Conservation (phyloP, 2,113 vertebrate species). For the Etheostoma spectabile region DNA sequence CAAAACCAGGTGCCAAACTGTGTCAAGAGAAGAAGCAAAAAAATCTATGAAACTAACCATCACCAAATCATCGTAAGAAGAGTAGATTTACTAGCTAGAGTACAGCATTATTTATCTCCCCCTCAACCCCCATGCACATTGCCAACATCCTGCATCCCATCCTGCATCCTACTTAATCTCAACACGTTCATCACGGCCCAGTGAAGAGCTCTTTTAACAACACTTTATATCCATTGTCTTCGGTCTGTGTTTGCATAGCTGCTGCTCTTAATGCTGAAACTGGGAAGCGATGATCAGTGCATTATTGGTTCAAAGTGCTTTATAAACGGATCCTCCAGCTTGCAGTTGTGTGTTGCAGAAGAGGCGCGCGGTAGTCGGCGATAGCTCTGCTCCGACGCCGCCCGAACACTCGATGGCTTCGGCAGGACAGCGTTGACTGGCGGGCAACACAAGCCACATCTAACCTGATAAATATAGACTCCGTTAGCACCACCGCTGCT, state of each 20-base stretch:
- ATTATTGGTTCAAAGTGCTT: conserved; percentile 83
- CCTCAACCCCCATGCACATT: not conserved
- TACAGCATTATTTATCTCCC: not conserved
- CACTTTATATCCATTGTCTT: conserved; percentile 2
- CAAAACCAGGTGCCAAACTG: conserved; percentile 78
- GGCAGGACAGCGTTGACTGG: conserved; percentile 34
- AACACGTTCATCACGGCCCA: not conserved
- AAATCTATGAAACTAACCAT: conserved; percentile 13
- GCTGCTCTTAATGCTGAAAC: conserved; percentile 45
- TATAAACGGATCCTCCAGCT: conserved; percentile 59
- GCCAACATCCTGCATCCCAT: not conserved
- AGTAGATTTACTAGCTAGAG: not conserved
- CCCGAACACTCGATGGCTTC: not conserved
- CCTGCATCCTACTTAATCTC: not conserved
- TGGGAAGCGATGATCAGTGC: conserved; percentile 55
- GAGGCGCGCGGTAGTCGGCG: conserved; percentile 28
- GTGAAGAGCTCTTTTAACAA: not conserved
- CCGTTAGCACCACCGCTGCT: not conserved
- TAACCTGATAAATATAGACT: conserved; percentile 21
- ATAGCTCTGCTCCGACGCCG: conserved; percentile 25
- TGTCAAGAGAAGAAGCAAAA: conserved; percentile 70
- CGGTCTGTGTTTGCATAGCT: conserved; percentile 11
- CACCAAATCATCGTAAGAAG: conserved; percentile 1
- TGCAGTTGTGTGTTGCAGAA: not conserved
- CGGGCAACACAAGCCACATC: conserved; percentile 23